phyloP scores from a whole-genome alignment of 2,888 invertebrate species.

The Rhingia campestris region DNA sequence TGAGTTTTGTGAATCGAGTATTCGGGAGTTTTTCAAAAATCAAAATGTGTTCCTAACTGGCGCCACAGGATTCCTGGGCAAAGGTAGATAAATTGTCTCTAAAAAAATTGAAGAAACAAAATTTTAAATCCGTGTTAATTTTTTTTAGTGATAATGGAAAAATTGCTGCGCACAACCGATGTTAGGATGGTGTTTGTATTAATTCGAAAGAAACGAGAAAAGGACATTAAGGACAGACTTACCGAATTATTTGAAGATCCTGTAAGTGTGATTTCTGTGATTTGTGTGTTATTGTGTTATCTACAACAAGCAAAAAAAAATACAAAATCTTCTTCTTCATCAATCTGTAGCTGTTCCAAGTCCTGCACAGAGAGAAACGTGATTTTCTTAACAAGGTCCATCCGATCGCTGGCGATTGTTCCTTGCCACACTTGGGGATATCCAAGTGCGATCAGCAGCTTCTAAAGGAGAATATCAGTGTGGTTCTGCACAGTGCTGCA shows the following conservation, averaged over 20 bases:
- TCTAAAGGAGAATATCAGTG: constrained; percentile 81
- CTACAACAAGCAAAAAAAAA: constrained; percentile 9
- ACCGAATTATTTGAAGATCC: constrained; percentile 88
- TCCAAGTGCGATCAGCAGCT: constrained; percentile 78
- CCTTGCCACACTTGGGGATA: constrained; percentile 80
- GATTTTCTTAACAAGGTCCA: constrained; percentile 81
- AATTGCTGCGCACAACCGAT: constrained; percentile 85
- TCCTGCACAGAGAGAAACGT: constrained; percentile 76
- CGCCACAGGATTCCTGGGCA: constrained; percentile 84
- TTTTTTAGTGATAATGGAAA: constrained; percentile 84
- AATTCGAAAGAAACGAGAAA: constrained; percentile 85
- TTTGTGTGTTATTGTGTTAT: constrained; percentile 16
- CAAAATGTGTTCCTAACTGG: constrained; percentile 86
- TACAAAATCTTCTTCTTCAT: constrained; percentile 3
- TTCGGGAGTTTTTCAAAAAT: constrained; percentile 85
- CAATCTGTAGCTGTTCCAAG: constrained; percentile 75
- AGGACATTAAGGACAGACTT: constrained; percentile 86
- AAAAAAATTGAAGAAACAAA: neutral
- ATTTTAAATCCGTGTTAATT: constrained; percentile 19
- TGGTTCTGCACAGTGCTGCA: constrained; percentile 94
- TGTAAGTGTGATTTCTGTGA: constrained; percentile 81
- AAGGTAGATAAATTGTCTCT: constrained; percentile 78
- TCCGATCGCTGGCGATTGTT: constrained; percentile 82
- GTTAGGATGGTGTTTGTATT: constrained; percentile 84
- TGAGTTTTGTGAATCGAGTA: constrained; percentile 75